Conservation (phyloP, 2,888 invertebrate genomes). For the Acronicta aceris region DNA sequence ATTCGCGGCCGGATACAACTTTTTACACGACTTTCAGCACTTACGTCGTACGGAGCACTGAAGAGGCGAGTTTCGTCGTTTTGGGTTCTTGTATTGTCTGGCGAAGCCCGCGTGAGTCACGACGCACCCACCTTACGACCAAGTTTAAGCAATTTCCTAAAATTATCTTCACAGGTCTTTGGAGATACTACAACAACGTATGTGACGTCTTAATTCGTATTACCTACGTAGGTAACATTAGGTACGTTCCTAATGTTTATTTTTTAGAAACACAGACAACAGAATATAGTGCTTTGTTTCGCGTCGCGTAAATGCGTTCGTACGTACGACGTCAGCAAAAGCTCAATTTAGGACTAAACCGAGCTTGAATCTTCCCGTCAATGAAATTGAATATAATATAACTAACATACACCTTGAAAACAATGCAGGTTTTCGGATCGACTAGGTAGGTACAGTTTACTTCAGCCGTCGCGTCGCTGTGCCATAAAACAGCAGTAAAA, state of each 20-base stretch:
- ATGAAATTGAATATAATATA: too few relatives aligned
- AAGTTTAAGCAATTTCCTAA: constrained; percentile 67
- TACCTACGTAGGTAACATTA: too few relatives aligned
- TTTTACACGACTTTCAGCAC: constrained; percentile 89
- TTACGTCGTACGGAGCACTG: constrained; percentile 87
- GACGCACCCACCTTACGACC: constrained; percentile 62
- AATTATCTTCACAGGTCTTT: constrained; percentile 69
- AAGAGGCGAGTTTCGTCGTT: constrained; percentile 70
- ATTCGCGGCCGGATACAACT: constrained; percentile 87
- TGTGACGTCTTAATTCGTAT: constrained; percentile 70
- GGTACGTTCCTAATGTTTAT: constrained; percentile 63
- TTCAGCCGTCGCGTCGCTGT: constrained; percentile 56
- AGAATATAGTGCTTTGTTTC: constrained; percentile 42
- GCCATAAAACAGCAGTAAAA: constrained; percentile 65
- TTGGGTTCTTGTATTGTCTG: constrained; percentile 79
- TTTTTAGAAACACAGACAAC: constrained; percentile 65
- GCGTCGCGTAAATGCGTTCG: constrained; percentile 11
- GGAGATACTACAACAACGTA: constrained; percentile 60
- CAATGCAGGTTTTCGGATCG: constrained; percentile 36
- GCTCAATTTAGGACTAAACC: background rate
- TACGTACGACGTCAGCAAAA: constrained; percentile 9
- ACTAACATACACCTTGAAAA: constrained; percentile 29
- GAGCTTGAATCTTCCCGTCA: too few relatives aligned
- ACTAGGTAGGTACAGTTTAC: constrained; percentile 34
- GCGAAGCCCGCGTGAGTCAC: constrained; percentile 79